These are phyloP conservation scores for Metaphire vulgaris DNA, from an alignment of 1,140 invertebrate species.

Conservation along the genomic window DNA sequence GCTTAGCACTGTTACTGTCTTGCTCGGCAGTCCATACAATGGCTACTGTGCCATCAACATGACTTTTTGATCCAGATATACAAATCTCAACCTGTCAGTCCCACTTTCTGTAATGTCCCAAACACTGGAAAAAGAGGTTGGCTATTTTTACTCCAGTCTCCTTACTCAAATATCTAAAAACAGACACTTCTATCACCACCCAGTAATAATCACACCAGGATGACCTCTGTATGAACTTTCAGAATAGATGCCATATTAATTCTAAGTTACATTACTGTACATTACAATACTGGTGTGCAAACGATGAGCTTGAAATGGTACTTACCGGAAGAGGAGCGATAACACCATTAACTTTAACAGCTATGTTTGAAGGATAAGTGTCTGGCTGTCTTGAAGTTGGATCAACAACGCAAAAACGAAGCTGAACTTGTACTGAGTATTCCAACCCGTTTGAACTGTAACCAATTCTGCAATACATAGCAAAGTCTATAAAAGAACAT, in stretches of 20 bases:
- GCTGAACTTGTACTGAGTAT: constrained; percentile 65
- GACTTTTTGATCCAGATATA: no score
- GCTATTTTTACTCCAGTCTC: background rate
- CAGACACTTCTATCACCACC: background rate
- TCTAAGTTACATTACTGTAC: background rate
- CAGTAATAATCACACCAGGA: background rate
- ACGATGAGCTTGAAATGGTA: constrained; percentile 34
- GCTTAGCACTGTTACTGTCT: background rate
- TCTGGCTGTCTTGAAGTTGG: constrained; percentile 89
- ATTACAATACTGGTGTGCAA: background rate
- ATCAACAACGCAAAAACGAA: constrained; percentile 76
- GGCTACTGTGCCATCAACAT: background rate
- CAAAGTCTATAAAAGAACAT: no score
- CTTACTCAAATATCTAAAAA: background rate
- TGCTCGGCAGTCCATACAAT: background rate
- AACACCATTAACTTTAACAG: constrained; percentile 92
- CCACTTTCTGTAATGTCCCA: no score
- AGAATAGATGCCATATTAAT: background rate
- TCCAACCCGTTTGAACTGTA: constrained; percentile 74
- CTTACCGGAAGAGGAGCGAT: constrained; percentile 82
- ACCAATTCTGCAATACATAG: no score
- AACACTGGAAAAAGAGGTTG: background rate
- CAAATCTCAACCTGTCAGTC: no score
- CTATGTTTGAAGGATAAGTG: constrained; percentile 85
- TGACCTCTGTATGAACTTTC: background rate